Percentiles rank a stretch among this genome's conserved stretches.
Conservation (phyloP, 1,140 invertebrate species). For the Camponotus vicinus region DNA sequence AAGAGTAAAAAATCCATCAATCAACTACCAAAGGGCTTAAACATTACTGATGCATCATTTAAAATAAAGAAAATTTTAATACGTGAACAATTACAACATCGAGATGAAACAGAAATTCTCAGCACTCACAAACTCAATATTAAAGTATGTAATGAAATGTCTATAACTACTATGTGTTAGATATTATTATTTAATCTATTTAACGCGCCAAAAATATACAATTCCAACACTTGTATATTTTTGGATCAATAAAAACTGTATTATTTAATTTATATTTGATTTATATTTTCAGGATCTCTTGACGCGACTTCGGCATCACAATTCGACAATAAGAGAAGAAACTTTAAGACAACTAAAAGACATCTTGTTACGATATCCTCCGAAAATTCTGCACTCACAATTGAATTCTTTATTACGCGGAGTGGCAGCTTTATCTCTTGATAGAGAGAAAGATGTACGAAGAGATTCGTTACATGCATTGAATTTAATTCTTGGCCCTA, state of each 20-base stretch:
- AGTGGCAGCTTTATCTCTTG: constrained; percentile 89
- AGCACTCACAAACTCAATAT: constrained; percentile 92
- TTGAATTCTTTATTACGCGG: constrained; percentile 90
- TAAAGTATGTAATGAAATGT: constrained; percentile 85
- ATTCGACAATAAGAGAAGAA: constrained; percentile 89
- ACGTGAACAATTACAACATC: constrained; percentile 91
- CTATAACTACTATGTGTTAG: constrained; percentile 31
- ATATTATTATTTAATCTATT: background rate
- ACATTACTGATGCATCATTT: constrained; percentile 95
- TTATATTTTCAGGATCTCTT: constrained; percentile 89
- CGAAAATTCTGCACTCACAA: constrained; percentile 87
- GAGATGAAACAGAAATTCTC: constrained; percentile 88
- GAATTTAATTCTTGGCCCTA: constrained; percentile 88
- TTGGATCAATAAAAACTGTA: background rate
- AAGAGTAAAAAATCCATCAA: constrained; percentile 88
- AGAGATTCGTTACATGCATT: constrained; percentile 90
- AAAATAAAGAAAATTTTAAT: constrained; percentile 95
- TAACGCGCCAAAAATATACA: background rate
- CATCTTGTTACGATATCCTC: constrained; percentile 87
- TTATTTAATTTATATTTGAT: constrained; percentile 29
- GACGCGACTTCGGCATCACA: constrained; percentile 92
- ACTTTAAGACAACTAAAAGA: constrained; percentile 91
- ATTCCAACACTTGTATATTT: background rate
- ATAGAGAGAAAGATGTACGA: constrained; percentile 91
- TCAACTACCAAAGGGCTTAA: constrained; percentile 91